Base-by-base conservation (phyloP, 2,113 vertebrate genomes). In the Xiphorhynchus elegans region DNA sequence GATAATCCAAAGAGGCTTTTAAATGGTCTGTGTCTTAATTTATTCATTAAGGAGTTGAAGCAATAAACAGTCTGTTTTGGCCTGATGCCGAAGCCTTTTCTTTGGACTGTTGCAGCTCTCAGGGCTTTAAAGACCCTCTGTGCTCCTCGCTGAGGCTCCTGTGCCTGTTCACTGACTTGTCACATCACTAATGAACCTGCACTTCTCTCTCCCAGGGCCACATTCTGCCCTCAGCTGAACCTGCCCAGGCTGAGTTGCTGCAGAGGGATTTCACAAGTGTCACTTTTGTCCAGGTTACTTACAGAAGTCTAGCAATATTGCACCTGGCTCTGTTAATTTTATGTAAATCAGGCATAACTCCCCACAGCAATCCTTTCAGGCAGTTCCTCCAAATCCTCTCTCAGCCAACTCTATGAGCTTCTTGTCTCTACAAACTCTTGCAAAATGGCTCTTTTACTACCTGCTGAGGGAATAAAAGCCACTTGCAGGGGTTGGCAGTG, bases 141-240 rank as follows among this genome's bases (percentile, higher is more conserved):
- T 82, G 87, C 87, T 89, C 55, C 50, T 60, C 4, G 6, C 63
- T 13, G 78, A 29, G 40, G 84, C 70, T 74, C 67, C 29, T 59
- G 85, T 63, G 55, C 94, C 90, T 94, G 95, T 69, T 96, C 93
- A 55, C 75, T 90, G 90, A n/a, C 83, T 96, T 81, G 87, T 89
- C 93, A 96, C 25, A 96, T 78, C 80, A 19, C 85, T 94, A 90
- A 86, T 84, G 88, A 95, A 75, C 90, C 83, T 53, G 75, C 5
- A 3, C 72, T 70, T 59, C 46, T 46, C 89, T 60, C 91, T 95
- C 79, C n/a, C 31, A 85, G 87, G 90, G 93, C 92, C 75, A 56
- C 52, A 58, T 80, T 42, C 82, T 95, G 85, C 92, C 93, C 93
- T 90, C 64, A 56, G 75, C 85, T 95, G 90, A 96, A 96, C 95